Percentiles rank a stretch among this genome's conserved stretches.
Conservation (phyloP, 2,888 invertebrate genomes). For the Mimumesa dahlbomi region DNA sequence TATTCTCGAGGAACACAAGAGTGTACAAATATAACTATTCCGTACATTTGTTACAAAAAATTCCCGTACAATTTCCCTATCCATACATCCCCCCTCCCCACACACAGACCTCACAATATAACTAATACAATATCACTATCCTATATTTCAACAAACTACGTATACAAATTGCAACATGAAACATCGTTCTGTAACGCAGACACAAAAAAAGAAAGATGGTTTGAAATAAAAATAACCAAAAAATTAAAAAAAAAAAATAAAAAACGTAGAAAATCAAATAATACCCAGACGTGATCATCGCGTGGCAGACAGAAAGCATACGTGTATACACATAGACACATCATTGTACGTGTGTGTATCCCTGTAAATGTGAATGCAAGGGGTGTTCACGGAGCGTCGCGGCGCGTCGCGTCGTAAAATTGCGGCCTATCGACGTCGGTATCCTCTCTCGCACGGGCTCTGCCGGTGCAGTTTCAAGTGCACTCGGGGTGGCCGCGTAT, state of each 20-base stretch:
- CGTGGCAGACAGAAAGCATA: not conserved
- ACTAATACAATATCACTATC: not conserved
- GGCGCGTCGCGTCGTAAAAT: conserved; percentile 14
- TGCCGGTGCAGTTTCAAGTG: conserved; percentile 66
- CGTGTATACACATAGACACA: not conserved
- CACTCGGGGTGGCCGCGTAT: conserved; percentile 68
- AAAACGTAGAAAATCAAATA: not conserved
- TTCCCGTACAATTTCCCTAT: too few relatives aligned
- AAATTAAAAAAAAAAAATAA: not conserved
- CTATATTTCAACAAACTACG: not conserved
- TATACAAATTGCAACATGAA: too few relatives aligned
- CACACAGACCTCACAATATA: not conserved
- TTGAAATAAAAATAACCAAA: not conserved
- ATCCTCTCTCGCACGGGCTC: conserved; percentile 16
- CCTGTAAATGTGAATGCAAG: not conserved
- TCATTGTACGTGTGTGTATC: too few relatives aligned
- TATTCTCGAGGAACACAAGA: not conserved
- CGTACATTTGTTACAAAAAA: not conserved
- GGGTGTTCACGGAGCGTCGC: not conserved
- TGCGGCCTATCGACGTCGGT: conserved; percentile 16
- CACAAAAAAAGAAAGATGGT: too few relatives aligned
- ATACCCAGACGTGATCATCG: too few relatives aligned
- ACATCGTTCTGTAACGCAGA: too few relatives aligned
- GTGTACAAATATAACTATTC: not conserved
- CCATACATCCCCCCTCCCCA: not conserved